These are phyloP conservation scores for Micrasema longulum DNA, from an alignment of 1,140 invertebrate species.

Conservation along the genomic window DNA sequence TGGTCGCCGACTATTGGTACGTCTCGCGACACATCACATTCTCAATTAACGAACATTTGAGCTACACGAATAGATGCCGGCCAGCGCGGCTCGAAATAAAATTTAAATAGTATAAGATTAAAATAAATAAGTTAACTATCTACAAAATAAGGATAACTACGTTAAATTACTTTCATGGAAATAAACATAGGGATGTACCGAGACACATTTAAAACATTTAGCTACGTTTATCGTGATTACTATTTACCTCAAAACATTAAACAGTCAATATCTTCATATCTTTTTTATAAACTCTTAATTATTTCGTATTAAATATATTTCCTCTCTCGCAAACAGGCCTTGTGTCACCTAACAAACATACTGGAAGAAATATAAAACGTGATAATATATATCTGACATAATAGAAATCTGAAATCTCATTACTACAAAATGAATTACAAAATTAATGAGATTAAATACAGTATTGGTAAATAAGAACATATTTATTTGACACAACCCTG, in stretches of 20 bases:
- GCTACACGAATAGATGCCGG: conserved; percentile 16
- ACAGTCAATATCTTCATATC: conserved; percentile 46
- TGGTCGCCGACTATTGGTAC: too few relatives aligned
- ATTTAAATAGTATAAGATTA: conserved; percentile 29
- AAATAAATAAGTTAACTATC: conserved; percentile 47
- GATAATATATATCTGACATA: too few relatives aligned
- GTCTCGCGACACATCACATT: conserved; percentile 9
- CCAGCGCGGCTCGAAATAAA: conserved; percentile 18
- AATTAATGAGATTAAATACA: conserved; percentile 2
- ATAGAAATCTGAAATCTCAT: not conserved
- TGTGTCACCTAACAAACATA: not conserved
- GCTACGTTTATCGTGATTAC: conserved; percentile 25
- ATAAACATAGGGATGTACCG: conserved; percentile 26
- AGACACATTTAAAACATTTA: conserved; percentile 28
- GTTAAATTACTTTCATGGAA: conserved; percentile 5
- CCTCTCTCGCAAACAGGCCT: conserved; percentile 5
- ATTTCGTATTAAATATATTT: conserved; percentile 23
- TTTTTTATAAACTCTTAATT: conserved; percentile 39
- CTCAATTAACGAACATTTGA: conserved; percentile 31
- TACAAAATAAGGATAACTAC: conserved; percentile 39
- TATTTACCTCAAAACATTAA: conserved; percentile 46
- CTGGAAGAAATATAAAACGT: too few relatives aligned
- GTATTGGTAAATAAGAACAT: not conserved
- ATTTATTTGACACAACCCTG: conserved; percentile 3
- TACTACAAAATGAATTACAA: not conserved